Evolutionary conservation across 2,888 invertebrate genomes (phyloP), one percentile per base, ranked within the genome.

Genomic region (Spodoptera picta): DNA sequence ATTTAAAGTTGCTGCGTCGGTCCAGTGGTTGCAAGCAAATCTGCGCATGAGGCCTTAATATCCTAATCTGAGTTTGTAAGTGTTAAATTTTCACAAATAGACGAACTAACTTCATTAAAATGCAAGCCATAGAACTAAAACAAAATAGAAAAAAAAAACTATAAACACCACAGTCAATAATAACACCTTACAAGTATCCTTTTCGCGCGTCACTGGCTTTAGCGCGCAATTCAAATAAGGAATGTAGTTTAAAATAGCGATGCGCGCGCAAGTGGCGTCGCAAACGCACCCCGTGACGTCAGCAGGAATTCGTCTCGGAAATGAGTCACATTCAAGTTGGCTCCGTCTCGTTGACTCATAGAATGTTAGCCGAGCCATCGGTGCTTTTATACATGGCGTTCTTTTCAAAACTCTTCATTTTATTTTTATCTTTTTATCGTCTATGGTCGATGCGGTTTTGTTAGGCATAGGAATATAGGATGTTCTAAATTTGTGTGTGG

Each of bases 221-320:
- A 66, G 19, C 52, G 67, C 51, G 56, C 73, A 51, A 75, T 83
- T 85, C 79, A 78, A 82, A 84, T 81, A 84, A 79, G 88, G 88
- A 88, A 88, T 88, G 87, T 82, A 83, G 81, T 83, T 86, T 84
- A 87, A 90, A 87, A 87, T 88, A 87, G 85, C 84, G 73, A 76
- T 71, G 73, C 75, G 75, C 80, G 36, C 36, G 36, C 36, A 36
- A 36, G 7, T 36, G 36, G 36, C 73, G 73, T 85, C 88, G 87
- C 85, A 77, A 78, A 78, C 80, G 62, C 80, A 84, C 87, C 92
- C 92, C 80, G 77, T 92, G 91, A 92, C 91, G 92, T 92, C 91
- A 91, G 68, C 80, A 86, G 87, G 90, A 89, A 90, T 90, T 82
- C 84, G 82, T 84, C 64, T 87, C 91, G 91, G 92, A 92, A 87